Evolutionary conservation across 2,797 vertebrate species (phyloP), one percentile per base, ranked within the genome.

Genomic region (Malurus leucopterus): DNA sequence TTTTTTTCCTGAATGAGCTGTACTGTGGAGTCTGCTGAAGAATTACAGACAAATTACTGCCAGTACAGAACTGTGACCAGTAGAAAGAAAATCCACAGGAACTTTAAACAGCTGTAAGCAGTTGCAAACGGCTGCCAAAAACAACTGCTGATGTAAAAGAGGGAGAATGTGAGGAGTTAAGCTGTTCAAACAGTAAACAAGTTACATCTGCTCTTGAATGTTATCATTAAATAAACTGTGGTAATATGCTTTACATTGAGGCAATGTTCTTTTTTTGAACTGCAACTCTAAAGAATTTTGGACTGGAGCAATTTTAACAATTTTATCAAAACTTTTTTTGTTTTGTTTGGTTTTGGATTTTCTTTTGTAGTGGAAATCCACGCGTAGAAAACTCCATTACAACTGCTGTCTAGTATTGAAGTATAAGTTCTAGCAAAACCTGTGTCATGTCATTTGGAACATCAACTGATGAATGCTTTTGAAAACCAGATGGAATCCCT

Each of bases 171-270:
- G 55, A 88, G 64, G 64, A 91, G 76, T 82, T 78, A 73, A 92
- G 49, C 61, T 84, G 64, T 79, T 84, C 80, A 84, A 93, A 91
- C 64, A 84, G 53, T 93, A 90, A 94, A 90, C 79, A 90, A 95
- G 76, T 78, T 78, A 91, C 92, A 94, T 92, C 93, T 93, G 93
- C 76, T 89, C 32, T 84, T 50, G 49, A 89, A 90, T 51, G 24
- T 41, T 90, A 89, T 46, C 71, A 62, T 77, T 87, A 85, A 70
- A 90, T 67, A 85, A 91, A 91, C 62, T 50, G 24, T 51, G 83
- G 17, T 43, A 71, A 85, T 80, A 65, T 18, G 21, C 49, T 71
- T 83, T 78, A 83, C 34, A 44, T 83, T 86, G 73, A 63, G 83
- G 57, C n/a, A 72, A 46, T 38, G 67, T 34, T 81, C 34, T 51